Base-by-base conservation (phyloP, 2,888 invertebrate species). In the Temnothorax ravouxi region DNA sequence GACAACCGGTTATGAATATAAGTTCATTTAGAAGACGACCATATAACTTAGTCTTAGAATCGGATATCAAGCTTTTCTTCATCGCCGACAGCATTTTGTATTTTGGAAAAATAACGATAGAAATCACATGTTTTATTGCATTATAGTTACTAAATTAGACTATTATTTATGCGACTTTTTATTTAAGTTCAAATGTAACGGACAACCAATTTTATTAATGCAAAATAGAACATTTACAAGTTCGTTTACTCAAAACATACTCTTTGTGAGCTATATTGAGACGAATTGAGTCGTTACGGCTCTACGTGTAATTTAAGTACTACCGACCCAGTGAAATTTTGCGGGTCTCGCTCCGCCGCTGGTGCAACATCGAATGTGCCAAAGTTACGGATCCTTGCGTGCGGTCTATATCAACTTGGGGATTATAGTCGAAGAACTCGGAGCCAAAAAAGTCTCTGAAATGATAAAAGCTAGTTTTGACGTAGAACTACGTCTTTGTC, bases 311-410 rank as follows among this genome's bases (percentile, higher is more conserved):
- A 64, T 9, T 61, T 29, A 47, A 61, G 13, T 47, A 8, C 21
- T n/a, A 83, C 64, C 47, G 64, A 41, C 18, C 44, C 54, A 61
- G 18, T 71, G 38, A 72, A 56, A 59, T 66, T 59, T 62, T 62
- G 41, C 76, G 54, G 62, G 62, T 38, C 18, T 38, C 18, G 9
- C n/a, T 52, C 52, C 79, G 79, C 59, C 52, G 80, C 41, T 21
- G 52, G 9, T 25, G 50, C 21, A 66, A 80, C 75, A 54, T 25
- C 15, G 21, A 66, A 56, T 79, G 44, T 54, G n/a, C 47, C 47
- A 72, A 72, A 59, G 44, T 72, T 59, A 50, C 59, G 72, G 47
- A 59, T 59, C 44, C 13, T 72, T 72, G 79, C 72, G 25, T 72
- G 47, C 38, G 34, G 25, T 47, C 13, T 72, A 34, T 25, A 59